A percentile compares a stretch with the other conserved stretches of the same genome.
These are phyloP conservation scores for Taenaris catops DNA, from an alignment of 2,888 invertebrate species.

Conservation along the genomic window DNA sequence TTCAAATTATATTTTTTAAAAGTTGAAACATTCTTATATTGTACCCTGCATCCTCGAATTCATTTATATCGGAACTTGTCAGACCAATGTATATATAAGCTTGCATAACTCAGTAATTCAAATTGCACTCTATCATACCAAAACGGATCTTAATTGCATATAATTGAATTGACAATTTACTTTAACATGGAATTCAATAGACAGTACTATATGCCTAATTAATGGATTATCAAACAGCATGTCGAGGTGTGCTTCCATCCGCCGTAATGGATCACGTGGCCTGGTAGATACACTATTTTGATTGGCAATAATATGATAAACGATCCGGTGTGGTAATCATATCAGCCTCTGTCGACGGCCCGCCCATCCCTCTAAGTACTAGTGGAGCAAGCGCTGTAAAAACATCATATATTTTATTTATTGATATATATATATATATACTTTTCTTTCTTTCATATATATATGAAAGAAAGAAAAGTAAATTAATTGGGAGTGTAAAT, in stretches of 20 bases:
- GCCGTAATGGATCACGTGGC: conserved; percentile 63
- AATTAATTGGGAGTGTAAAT: too few species aligned
- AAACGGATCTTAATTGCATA: conserved; percentile 44
- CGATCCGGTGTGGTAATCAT: conserved; percentile 67
- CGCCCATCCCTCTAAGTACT: conserved; percentile 67
- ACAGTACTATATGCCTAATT: conserved; percentile 47
- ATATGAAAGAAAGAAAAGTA: too few species aligned
- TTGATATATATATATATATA: too few species aligned
- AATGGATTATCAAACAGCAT: conserved; percentile 39
- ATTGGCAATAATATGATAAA: conserved; percentile 78
- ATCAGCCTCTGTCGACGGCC: conserved; percentile 58
- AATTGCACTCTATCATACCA: conserved; percentile 39
- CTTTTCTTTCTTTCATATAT: too few species aligned
- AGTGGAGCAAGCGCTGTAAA: too few species aligned
- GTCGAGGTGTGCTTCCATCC: conserved; percentile 46
- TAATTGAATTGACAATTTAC: conserved; percentile 41
- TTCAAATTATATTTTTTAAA: conserved; percentile 55
- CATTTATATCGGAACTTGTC: conserved; percentile 27
- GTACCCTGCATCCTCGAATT: conserved; percentile 51
- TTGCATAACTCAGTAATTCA: conserved; percentile 23
- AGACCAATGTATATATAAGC: conserved; percentile 16
- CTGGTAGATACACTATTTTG: conserved; percentile 79
- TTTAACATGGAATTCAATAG: conserved; percentile 35
- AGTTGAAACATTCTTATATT: too few species aligned
- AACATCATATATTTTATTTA: too few species aligned